Percentiles rank a stretch among this genome's conserved stretches.
phyloP scores from a whole-genome alignment of 2,888 invertebrate species.

The Nasonia oneida region DNA sequence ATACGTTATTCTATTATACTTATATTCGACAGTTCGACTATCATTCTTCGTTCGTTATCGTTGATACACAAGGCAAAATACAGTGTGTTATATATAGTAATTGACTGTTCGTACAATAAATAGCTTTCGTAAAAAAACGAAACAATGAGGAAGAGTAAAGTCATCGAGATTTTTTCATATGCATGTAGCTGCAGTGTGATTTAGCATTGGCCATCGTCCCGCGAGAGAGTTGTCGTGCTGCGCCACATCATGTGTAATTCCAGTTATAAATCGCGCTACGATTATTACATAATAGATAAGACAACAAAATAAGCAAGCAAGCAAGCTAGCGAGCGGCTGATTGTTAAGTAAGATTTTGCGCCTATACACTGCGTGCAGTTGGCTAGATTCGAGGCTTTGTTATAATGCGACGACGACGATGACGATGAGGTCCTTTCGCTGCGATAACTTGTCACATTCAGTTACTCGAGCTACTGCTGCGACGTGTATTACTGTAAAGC shows the following conservation, averaged over 20 bases:
- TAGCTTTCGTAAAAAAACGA: conserved; percentile 53
- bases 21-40: not conserved
- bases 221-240: not conserved
- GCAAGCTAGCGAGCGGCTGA: conserved; percentile 4
- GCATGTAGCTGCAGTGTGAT: conserved; percentile 32
- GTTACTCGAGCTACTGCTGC: not conserved
- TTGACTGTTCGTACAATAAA: conserved; percentile 62
- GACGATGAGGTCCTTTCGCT: not conserved
- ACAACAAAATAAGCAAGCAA: not conserved
- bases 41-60: not conserved
- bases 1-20: not conserved
- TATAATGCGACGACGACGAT: not conserved
- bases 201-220: conserved; percentile 48
- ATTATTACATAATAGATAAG: conserved; percentile 40
- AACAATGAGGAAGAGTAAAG: conserved; percentile 14
- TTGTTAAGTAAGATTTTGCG: conserved; percentile 34
- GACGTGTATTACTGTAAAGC: not conserved
- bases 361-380: conserved; percentile 22
- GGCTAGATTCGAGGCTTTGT: conserved; percentile 25
- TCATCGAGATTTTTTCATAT: conserved; percentile 55
- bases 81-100: conserved; percentile 34
- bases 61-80: not conserved
- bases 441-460: not conserved
- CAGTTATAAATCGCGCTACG: conserved; percentile 15
- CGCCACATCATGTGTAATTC: conserved; percentile 11